Evolutionary conservation across 2,888 invertebrate species (phyloP).

Genomic region (Philereme transversata): DNA sequence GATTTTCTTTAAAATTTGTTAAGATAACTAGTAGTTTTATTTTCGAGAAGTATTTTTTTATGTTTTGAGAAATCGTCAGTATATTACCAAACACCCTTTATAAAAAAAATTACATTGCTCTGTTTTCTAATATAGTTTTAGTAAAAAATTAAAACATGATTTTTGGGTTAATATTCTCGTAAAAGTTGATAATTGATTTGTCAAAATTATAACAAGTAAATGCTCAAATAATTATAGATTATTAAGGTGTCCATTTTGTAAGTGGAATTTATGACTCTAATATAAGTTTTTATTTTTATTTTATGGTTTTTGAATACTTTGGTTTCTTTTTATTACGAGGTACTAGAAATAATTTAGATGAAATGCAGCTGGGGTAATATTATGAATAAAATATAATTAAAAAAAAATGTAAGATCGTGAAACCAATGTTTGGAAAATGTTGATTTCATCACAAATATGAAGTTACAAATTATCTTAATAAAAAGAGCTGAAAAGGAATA

Average conservation of each 20-base stretch:
- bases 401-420: too few relatives aligned
- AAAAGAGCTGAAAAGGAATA: too few relatives aligned
- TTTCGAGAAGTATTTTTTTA: too few relatives aligned
- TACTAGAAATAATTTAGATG: slow-evolving; percentile 39
- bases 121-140: neutral
- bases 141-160: neutral
- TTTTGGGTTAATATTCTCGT: neutral
- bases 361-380: slow-evolving; percentile 10
- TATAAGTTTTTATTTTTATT: neutral
- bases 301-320: slow-evolving; percentile 1
- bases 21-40: too few relatives aligned
- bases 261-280: neutral
- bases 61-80: too few relatives aligned
- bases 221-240: slow-evolving; percentile 7
- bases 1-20: too few relatives aligned
- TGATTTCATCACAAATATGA: too few relatives aligned
- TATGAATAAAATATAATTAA: neutral
- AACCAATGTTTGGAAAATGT: too few relatives aligned
- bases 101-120: neutral
- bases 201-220: neutral
- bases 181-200: slow-evolving; percentile 1
- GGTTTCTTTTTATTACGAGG: slow-evolving; percentile 49
- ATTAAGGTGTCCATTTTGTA: neutral
- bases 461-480: too few relatives aligned
- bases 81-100: too few relatives aligned